These are phyloP conservation scores for Cosmorhoe ocellata DNA, from an alignment of 2,888 invertebrate species.

Conservation along the genomic window DNA sequence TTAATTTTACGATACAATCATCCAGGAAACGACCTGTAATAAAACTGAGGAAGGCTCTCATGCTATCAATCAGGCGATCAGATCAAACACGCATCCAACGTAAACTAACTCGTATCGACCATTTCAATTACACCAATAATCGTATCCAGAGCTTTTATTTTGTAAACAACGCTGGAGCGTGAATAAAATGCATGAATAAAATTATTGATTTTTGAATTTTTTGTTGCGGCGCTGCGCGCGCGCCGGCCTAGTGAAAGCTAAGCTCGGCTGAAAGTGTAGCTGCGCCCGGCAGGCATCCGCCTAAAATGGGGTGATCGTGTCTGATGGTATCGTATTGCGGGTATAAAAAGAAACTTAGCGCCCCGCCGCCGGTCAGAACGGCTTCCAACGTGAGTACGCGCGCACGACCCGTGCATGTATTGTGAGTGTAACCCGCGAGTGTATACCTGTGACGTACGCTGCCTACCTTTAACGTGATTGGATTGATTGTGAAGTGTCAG, in stretches of 20 bases:
- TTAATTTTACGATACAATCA: constrained; percentile 6
- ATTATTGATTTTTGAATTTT: constrained; percentile 19
- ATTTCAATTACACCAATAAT: constrained; percentile 35
- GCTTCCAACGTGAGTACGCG: constrained; percentile 96
- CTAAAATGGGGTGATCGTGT: constrained; percentile 81
- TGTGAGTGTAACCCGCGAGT: constrained; percentile 62
- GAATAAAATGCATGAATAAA: constrained; percentile 29
- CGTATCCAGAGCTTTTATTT: constrained; percentile 36
- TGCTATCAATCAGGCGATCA: constrained; percentile 20
- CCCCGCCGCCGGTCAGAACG: constrained; percentile 95
- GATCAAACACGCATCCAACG: constrained; percentile 19
- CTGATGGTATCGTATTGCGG: constrained; percentile 88
- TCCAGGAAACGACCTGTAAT: constrained; percentile 21
- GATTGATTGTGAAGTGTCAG: constrained; percentile 70
- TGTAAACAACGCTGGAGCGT: constrained; percentile 39
- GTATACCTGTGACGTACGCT: constrained; percentile 33
- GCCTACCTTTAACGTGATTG: constrained; percentile 60
- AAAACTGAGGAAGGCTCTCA: constrained; percentile 20
- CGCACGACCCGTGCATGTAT: constrained; percentile 60
- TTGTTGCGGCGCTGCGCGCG: constrained; percentile 36
- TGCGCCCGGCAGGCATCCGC: constrained; percentile 72
- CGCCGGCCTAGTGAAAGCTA: constrained; percentile 75
- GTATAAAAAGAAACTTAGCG: constrained; percentile 89
- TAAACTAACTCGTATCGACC: constrained; percentile 22
- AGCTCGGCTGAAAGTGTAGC: constrained; percentile 77